Conservation (phyloP, 2,797 vertebrate species). For the Typhlichthys eigenmanni region DNA sequence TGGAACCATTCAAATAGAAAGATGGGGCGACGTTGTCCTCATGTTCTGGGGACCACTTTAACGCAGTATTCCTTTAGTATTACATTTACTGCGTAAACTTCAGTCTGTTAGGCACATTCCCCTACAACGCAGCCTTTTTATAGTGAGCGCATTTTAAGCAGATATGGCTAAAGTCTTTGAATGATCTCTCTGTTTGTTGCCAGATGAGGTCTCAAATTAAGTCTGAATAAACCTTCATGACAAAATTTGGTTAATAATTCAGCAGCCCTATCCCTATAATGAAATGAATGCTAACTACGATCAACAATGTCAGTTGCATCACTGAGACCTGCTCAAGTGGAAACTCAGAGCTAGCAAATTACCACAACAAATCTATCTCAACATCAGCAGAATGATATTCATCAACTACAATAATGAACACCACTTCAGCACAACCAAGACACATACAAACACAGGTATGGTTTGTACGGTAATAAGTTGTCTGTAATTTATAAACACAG, state of each 20-base stretch:
- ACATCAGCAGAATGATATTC: constrained; percentile 6
- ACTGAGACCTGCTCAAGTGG: constrained; percentile 73
- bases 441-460: constrained; percentile 45
- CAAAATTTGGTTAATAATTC: constrained; percentile 41
- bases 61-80: background rate
- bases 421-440: constrained; percentile 28
- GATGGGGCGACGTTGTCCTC: background rate
- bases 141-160: constrained; percentile 17
- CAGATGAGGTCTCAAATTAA: constrained; percentile 18
- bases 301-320: constrained; percentile 30
- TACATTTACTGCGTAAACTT: constrained; percentile 33
- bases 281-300: constrained; percentile 20
- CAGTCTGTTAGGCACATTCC: constrained; percentile 13
- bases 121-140: constrained; percentile 19
- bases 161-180: constrained; percentile 20
- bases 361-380: background rate
- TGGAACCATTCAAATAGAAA: no score
- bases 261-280: constrained; percentile 24
- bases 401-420: constrained; percentile 23
- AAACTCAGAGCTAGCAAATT: constrained; percentile 33
- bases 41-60: background rate
- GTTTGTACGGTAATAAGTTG: constrained; percentile 29
- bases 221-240: constrained; percentile 15
- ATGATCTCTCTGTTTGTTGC: constrained; percentile 21
- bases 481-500: constrained; percentile 33